Conservation (phyloP, 2,888 invertebrate species). For the Poecilus cupreus region DNA sequence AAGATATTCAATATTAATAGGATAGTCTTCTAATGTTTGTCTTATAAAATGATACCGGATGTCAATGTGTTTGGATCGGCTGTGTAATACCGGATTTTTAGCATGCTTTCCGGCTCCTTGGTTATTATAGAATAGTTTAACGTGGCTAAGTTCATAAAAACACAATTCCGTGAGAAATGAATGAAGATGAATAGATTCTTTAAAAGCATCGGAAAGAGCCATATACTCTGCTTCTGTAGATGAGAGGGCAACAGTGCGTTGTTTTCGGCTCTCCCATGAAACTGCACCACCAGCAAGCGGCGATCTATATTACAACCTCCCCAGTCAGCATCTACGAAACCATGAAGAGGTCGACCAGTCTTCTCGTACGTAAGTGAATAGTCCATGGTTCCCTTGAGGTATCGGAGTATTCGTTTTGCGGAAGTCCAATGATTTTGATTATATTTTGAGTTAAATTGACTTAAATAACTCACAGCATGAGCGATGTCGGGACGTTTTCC, state of each 20-base stretch:
- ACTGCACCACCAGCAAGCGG: constrained; percentile 11
- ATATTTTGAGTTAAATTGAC: not conserved
- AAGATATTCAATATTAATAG: not conserved
- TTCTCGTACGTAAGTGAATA: not conserved
- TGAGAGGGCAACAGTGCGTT: constrained; percentile 47
- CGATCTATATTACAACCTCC: not conserved
- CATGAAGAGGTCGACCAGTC: not conserved
- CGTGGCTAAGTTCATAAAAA: not conserved
- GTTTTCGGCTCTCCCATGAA: constrained; percentile 29
- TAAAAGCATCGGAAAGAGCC: constrained; percentile 48
- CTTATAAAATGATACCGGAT: constrained; percentile 4
- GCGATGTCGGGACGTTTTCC: not conserved
- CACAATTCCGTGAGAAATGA: constrained; percentile 24
- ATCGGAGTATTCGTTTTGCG: no score
- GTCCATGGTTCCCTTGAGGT: no score
- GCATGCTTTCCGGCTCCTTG: not conserved
- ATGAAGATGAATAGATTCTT: constrained; percentile 37
- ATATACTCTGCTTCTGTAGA: constrained; percentile 59
- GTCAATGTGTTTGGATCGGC: not conserved
- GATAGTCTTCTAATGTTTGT: not conserved
- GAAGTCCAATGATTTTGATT: no score
- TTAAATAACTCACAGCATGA: not conserved
- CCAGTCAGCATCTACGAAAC: not conserved
- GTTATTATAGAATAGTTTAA: not conserved
- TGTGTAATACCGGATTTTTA: not conserved